phyloP scores from a whole-genome alignment of 2,888 invertebrate species.

The Lepidochitona cinerea region DNA sequence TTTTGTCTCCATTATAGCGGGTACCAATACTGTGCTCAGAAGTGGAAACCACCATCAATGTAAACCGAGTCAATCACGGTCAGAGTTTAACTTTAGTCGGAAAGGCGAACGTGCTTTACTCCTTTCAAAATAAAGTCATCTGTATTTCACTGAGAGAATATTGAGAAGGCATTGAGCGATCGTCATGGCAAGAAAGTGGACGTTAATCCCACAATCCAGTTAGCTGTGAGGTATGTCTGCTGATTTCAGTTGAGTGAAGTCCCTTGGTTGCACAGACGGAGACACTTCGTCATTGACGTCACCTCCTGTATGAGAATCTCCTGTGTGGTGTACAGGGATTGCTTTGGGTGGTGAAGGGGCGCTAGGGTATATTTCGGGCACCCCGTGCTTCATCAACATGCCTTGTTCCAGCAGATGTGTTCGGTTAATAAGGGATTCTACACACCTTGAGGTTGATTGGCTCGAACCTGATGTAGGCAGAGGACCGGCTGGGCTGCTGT shows the following conservation, averaged over 20 bases:
- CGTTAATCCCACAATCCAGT: not conserved
- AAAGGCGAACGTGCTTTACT: too few species aligned
- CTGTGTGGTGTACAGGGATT: constrained; percentile 25
- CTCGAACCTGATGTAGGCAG: constrained; percentile 29
- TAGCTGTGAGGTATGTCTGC: constrained; percentile 24
- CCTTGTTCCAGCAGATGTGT: not conserved
- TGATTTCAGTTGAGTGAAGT: constrained; percentile 36
- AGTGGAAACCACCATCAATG: too few species aligned
- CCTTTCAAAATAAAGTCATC: too few species aligned
- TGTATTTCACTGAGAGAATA: too few species aligned
- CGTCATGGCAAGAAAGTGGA: too few species aligned
- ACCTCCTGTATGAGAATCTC: not conserved
- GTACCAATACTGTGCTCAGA: too few species aligned
- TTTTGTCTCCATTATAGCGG: too few species aligned
- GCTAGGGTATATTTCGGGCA: not conserved
- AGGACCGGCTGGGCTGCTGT: constrained; percentile 22
- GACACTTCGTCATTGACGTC: constrained; percentile 24
- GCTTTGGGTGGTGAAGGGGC: constrained; percentile 40
- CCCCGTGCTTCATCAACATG: not conserved
- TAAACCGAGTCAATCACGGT: too few species aligned
- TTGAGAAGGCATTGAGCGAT: too few species aligned
- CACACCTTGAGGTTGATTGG: constrained; percentile 11
- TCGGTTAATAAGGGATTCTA: constrained; percentile 17
- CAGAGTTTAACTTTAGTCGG: too few species aligned
- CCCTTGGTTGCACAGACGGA: constrained; percentile 19